Base-by-base conservation (phyloP, 2,888 invertebrate species). In the Athalia rosae region DNA sequence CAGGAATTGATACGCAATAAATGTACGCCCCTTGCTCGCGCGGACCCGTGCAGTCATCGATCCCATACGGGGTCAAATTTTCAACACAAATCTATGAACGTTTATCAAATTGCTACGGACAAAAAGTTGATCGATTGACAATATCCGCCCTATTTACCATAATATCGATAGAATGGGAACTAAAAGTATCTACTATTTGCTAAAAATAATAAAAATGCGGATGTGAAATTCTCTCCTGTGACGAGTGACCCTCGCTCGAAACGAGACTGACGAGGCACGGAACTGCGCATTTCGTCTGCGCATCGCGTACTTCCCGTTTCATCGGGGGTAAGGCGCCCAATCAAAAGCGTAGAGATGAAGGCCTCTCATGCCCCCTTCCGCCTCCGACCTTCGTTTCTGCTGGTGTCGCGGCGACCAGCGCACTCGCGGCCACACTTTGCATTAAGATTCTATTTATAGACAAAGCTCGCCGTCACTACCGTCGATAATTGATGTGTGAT, bases 241-340 rank as follows among this genome's bases (percentile, higher is more conserved):
- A 81, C 81, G 80, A 84, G 83, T 84, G 82, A 79, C 78, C 79
- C 82, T 84, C 82, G 84, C 84, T 82, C 83, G 82, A 80, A 79
- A 81, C 79, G 78, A 80, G 82, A 87, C 87, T 87, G 84, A 77
- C 80, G 71, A 80, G 76, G 61, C 73, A 73, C 71, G 62, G 66
- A 78, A 28, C 47, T 82, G 85, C 86, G 87, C 86, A 85, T 67
- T 77, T 69, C 61, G 41, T 76, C 77, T 78, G 83, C 86, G 86
- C 86, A 85, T 81, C 53, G 58, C 71, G 15, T 71, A 58, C 82
- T 79, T 79, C 82, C 80, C 79, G 64, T 56, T 48, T 67, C 77
- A 80, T 79, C 71, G 80, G 78, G 77, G 77, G 67, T 69, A 28
- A 28, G 28, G 1, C 77, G 77, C 79, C 85, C 85, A 87, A 85